Conservation (phyloP, 2,888 invertebrate species). For the Drosophila mulleri region DNA sequence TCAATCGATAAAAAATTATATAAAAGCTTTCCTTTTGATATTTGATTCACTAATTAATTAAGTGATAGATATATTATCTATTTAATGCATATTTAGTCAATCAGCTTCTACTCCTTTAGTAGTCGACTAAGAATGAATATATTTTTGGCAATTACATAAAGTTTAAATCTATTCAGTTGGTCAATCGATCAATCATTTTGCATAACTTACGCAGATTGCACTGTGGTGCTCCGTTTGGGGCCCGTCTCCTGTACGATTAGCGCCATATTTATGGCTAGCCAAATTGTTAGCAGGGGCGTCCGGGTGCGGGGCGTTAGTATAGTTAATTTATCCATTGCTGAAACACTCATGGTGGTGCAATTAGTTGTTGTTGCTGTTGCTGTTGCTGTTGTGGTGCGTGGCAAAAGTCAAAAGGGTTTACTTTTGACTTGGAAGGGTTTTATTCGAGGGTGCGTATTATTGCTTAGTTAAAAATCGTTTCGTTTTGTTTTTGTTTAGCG, state of each 20-base stretch:
- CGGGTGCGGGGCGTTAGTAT: slow-evolving; percentile 81
- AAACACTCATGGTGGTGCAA: slow-evolving; percentile 83
- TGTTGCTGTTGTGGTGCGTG: slow-evolving; percentile 31
- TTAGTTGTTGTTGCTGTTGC: slow-evolving; percentile 32
- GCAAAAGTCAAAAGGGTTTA: slow-evolving; percentile 38
- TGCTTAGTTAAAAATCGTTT: slow-evolving; percentile 59
- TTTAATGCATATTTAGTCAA: too few relatives aligned
- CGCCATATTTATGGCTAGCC: slow-evolving; percentile 85
- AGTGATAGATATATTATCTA: too few relatives aligned
- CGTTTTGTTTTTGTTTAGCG: slow-evolving; percentile 28
- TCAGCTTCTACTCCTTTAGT: too few relatives aligned
- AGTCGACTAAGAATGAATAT: too few relatives aligned
- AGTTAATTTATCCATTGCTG: slow-evolving; percentile 82
- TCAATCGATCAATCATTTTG: slow-evolving; percentile 2
- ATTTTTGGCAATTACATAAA: background rate
- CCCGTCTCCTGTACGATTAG: slow-evolving; percentile 84
- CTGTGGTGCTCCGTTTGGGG: slow-evolving; percentile 82
- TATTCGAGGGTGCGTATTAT: slow-evolving; percentile 48
- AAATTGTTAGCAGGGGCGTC: slow-evolving; percentile 84
- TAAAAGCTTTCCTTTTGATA: too few relatives aligned
- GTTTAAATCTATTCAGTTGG: background rate
- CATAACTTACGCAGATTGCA: slow-evolving; percentile 85
- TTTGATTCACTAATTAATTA: too few relatives aligned
- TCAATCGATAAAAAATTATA: background rate
- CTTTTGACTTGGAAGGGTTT: slow-evolving; percentile 39